Percentiles rank a stretch among this genome's conserved stretches.
Evolutionary conservation across 2,888 invertebrate genomes (phyloP).

Genomic region (Calephelis perditalis): DNA sequence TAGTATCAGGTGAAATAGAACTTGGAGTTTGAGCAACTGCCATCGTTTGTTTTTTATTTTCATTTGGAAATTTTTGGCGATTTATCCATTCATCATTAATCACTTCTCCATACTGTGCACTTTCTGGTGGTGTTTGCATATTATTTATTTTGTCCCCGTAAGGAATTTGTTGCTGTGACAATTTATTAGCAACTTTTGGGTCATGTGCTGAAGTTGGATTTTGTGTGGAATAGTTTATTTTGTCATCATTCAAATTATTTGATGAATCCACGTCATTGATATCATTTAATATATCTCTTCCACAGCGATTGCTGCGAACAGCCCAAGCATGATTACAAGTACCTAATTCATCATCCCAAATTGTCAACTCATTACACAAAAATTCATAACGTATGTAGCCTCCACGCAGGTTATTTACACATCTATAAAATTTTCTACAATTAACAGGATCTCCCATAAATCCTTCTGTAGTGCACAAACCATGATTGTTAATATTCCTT

Average conservation of each 20-base stretch:
- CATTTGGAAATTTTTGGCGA: too few species aligned
- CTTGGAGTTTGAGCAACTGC: neutral
- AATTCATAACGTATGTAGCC: slow-evolving; percentile 84
- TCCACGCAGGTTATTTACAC: slow-evolving; percentile 81
- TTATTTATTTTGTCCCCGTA: neutral
- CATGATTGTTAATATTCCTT: slow-evolving; percentile 28
- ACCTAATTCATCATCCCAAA: slow-evolving; percentile 85
- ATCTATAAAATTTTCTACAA: slow-evolving; percentile 88
- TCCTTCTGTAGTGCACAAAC: slow-evolving; percentile 81
- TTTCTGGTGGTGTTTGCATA: neutral
- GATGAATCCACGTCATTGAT: slow-evolving; percentile 19
- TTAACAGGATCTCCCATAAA: slow-evolving; percentile 84
- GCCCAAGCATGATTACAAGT: slow-evolving; percentile 86
- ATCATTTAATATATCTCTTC: slow-evolving; percentile 34
- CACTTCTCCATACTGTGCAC: too few species aligned
- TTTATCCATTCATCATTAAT: too few species aligned
- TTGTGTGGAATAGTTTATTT: neutral
- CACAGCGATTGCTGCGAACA: slow-evolving; percentile 64
- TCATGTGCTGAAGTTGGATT: neutral
- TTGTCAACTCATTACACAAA: slow-evolving; percentile 84
- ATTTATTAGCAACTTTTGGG: neutral
- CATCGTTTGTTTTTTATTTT: neutral
- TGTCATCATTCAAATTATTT: neutral
- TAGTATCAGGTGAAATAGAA: neutral
- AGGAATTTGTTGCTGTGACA: neutral